Evolutionary conservation across 2,797 vertebrate genomes (phyloP).

Genomic region (Poecilia wingei): DNA sequence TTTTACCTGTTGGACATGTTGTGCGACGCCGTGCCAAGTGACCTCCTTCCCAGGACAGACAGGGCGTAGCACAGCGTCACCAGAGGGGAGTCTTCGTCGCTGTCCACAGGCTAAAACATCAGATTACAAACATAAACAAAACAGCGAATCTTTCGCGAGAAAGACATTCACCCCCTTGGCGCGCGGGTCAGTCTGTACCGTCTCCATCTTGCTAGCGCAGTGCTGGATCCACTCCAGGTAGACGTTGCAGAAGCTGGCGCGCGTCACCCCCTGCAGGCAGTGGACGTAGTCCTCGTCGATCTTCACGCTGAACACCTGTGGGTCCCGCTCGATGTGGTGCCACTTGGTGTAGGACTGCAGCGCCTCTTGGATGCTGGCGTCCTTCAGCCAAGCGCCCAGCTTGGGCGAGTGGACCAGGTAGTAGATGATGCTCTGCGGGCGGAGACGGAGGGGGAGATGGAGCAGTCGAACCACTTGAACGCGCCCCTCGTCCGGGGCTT

Average conservation of each 20-base stretch:
- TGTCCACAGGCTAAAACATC: conserved; percentile 83
- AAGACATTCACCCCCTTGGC: background rate
- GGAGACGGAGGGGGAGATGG: background rate
- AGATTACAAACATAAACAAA: conserved; percentile 15
- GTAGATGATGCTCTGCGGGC: conserved; percentile 92
- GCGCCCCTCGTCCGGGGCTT: background rate
- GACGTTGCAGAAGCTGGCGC: conserved; percentile 95
- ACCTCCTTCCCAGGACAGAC: conserved; percentile 91
- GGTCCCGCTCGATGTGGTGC: conserved; percentile 96
- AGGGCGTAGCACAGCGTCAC: conserved; percentile 94
- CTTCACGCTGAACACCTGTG: conserved; percentile 92
- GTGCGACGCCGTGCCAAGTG: conserved; percentile 91
- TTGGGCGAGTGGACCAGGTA: conserved; percentile 91
- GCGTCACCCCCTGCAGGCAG: conserved; percentile 93
- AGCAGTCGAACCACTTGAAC: too few relatives aligned
- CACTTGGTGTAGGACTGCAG: conserved; percentile 93
- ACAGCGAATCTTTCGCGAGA: background rate
- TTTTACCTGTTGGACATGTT: conserved; percentile 91
- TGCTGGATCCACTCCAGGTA: conserved; percentile 97
- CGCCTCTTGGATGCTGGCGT: conserved; percentile 85
- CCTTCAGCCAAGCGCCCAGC: conserved; percentile 89
- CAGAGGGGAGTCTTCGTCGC: conserved; percentile 92
- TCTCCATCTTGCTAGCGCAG: conserved; percentile 86
- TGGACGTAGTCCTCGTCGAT: conserved; percentile 97
- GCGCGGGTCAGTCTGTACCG: conserved; percentile 71